These are phyloP conservation scores for Grapholita molesta DNA, from an alignment of 1,140 invertebrate genomes.

Conservation along the genomic window DNA sequence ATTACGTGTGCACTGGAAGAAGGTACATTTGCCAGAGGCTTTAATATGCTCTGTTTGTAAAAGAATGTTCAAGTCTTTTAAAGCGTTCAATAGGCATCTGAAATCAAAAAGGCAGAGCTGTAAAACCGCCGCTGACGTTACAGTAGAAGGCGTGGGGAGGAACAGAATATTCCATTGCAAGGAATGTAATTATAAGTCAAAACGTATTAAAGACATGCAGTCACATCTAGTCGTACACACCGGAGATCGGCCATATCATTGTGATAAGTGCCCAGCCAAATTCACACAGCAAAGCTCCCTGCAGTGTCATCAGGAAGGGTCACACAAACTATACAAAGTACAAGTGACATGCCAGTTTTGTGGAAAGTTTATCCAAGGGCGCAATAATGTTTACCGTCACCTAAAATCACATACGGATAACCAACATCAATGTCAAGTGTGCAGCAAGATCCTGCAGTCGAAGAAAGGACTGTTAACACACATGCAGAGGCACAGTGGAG, in stretches of 20 bases:
- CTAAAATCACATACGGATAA: constrained; percentile 39
- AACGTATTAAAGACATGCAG: constrained; percentile 45
- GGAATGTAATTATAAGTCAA: constrained; percentile 45
- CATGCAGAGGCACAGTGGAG: constrained; percentile 49
- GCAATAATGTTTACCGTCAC: constrained; percentile 44
- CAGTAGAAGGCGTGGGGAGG: constrained; percentile 50
- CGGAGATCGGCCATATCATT: constrained; percentile 48
- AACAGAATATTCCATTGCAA: constrained; percentile 51
- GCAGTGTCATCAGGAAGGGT: constrained; percentile 42
- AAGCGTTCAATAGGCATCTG: constrained; percentile 45
- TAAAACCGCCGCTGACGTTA: constrained; percentile 28
- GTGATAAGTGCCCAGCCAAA: constrained; percentile 42
- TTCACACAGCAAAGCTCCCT: constrained; percentile 51
- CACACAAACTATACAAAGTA: constrained; percentile 42
- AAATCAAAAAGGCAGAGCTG: constrained; percentile 39
- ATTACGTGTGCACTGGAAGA: constrained; percentile 62
- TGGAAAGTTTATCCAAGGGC: constrained; percentile 49
- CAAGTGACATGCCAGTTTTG: constrained; percentile 55
- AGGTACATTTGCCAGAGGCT: constrained; percentile 38
- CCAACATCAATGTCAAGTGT: constrained; percentile 42
- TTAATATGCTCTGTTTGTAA: constrained; percentile 53
- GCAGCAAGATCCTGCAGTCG: constrained; percentile 43
- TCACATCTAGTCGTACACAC: constrained; percentile 48
- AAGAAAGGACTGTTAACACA: constrained; percentile 34
- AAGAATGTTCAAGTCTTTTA: constrained; percentile 48